Conservation (phyloP, 2,113 vertebrate species). For the Oreochromis spilurus region DNA sequence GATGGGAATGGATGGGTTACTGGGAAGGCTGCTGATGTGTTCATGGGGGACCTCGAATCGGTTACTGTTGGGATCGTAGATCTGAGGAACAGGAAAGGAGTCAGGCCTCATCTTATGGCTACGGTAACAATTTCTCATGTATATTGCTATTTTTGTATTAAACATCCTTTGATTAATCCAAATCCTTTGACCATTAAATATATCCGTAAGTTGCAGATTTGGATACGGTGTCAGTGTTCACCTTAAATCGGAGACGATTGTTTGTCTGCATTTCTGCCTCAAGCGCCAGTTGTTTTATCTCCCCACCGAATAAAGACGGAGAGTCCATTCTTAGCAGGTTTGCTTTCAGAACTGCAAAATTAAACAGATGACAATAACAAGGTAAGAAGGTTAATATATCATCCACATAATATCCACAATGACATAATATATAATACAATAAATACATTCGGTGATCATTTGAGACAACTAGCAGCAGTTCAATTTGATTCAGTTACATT, state of each 20-base stretch:
- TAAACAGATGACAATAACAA: neutral
- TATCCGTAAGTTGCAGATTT: neutral
- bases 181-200: neutral
- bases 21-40: constrained; percentile 63
- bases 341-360: constrained; percentile 68
- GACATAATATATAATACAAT: no score
- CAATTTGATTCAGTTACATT: neutral
- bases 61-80: constrained; percentile 71
- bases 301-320: constrained; percentile 81
- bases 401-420: neutral
- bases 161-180: neutral
- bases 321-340: constrained; percentile 72
- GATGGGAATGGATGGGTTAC: constrained; percentile 30
- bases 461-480: neutral
- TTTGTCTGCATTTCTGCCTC: constrained; percentile 78
- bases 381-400: neutral
- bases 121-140: neutral
- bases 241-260: constrained; percentile 89
- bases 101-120: neutral
- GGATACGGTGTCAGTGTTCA: constrained; percentile 28
- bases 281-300: constrained; percentile 75
- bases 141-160: neutral
- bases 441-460: no score
- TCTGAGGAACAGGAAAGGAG: constrained; percentile 64
- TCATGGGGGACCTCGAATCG: constrained; percentile 90